phyloP scores from a whole-genome alignment of 1,140 invertebrate species.

The Stegodyphus dumicola region DNA sequence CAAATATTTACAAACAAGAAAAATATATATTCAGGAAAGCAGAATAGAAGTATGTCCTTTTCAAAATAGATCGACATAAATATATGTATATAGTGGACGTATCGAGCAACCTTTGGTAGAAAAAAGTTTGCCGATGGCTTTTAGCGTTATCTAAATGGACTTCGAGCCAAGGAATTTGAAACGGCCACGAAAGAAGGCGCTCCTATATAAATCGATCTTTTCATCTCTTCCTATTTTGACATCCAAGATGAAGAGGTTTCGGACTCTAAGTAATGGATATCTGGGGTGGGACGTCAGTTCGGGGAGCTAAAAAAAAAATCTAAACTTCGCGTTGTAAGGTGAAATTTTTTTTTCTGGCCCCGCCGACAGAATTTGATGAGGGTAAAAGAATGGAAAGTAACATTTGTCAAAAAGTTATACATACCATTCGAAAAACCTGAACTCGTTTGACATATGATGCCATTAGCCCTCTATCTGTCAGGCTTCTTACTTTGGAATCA shows the following conservation, averaged over 20 bases:
- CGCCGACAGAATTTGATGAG: neutral
- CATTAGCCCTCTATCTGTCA: too few species aligned
- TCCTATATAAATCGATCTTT: slow-evolving; percentile 49
- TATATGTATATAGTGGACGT: slow-evolving; percentile 25
- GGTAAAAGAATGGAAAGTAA: neutral
- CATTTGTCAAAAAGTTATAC: neutral
- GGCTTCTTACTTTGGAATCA: too few species aligned
- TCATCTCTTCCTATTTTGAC: slow-evolving; percentile 54
- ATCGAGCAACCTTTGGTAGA: slow-evolving; percentile 18
- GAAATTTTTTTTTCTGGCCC: too few species aligned
- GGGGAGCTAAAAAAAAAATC: neutral
- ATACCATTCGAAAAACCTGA: too few species aligned
- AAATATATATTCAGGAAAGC: slow-evolving; percentile 22
- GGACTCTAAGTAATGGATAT: slow-evolving; percentile 47
- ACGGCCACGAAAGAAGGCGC: slow-evolving; percentile 32
- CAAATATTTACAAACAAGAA: neutral
- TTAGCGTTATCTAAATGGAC: slow-evolving; percentile 61
- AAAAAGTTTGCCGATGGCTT: slow-evolving; percentile 52
- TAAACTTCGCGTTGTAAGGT: neutral
- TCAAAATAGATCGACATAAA: slow-evolving; percentile 40
- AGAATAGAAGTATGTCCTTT: slow-evolving; percentile 25
- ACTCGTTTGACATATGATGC: too few species aligned
- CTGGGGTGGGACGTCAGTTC: neutral
- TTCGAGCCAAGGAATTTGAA: slow-evolving; percentile 43
- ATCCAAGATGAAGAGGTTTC: slow-evolving; percentile 52